These are phyloP conservation scores for Microctenopoma lineatum DNA, from an alignment of 2,797 vertebrate genomes.

Conservation along the genomic window DNA sequence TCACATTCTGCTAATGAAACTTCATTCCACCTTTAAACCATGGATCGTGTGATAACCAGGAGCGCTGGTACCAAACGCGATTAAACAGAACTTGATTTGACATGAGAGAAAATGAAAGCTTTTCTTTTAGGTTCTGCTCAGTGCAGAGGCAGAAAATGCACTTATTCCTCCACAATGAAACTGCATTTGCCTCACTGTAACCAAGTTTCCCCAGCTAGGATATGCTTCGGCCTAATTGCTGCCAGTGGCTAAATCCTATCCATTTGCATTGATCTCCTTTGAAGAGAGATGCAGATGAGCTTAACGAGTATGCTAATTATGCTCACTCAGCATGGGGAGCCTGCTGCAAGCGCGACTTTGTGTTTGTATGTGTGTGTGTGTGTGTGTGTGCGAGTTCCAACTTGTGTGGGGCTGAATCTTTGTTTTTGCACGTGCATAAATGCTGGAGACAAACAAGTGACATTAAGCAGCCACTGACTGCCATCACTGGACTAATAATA, in stretches of 20 bases:
- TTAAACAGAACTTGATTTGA: constrained; percentile 53
- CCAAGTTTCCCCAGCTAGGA: constrained; percentile 56
- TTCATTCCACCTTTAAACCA: constrained; percentile 21
- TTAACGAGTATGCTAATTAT: constrained; percentile 85
- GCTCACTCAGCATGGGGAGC: constrained; percentile 60
- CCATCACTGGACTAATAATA: constrained; percentile 17
- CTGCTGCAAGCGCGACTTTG: constrained; percentile 63
- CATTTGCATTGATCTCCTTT: constrained; percentile 85
- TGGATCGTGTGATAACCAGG: constrained; percentile 42
- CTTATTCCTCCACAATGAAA: constrained; percentile 53
- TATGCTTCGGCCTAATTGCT: constrained; percentile 76
- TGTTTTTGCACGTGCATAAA: constrained; percentile 26
- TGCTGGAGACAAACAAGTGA: constrained; percentile 40
- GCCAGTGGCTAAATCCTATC: constrained; percentile 79
- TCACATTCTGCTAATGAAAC: constrained; percentile 40
- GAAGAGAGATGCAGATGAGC: constrained; percentile 85
- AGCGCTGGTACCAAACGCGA: constrained; percentile 14
- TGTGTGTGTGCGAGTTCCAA: constrained; percentile 25
- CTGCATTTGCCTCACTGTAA: constrained; percentile 52
- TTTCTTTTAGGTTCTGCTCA: constrained; percentile 22
- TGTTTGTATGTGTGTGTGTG: constrained; percentile 28
- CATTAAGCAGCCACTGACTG: constrained; percentile 20
- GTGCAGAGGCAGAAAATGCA: constrained; percentile 41
- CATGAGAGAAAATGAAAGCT: constrained; percentile 52
- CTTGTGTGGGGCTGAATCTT: constrained; percentile 33